phyloP scores from a whole-genome alignment of 2,888 invertebrate species.

The Papilio protenor region DNA sequence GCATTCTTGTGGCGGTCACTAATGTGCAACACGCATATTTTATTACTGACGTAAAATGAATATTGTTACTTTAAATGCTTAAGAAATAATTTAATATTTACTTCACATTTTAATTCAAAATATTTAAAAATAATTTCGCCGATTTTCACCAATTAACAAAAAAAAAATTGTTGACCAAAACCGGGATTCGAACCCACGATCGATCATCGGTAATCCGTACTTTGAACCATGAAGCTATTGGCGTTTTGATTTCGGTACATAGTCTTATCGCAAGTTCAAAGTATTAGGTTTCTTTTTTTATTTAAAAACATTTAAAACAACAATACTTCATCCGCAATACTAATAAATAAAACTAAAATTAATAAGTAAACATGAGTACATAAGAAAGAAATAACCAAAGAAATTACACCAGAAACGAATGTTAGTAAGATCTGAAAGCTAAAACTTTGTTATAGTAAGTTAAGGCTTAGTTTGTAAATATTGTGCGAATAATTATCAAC shows the following conservation, averaged over 20 bases:
- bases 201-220: not conserved
- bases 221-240: not conserved
- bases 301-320: constrained; percentile 48
- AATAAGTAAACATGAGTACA: constrained; percentile 61
- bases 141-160: no score
- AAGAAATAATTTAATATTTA: no score
- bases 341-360: constrained; percentile 65
- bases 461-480: not conserved
- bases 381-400: constrained; percentile 44
- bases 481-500: constrained; percentile 2
- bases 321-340: constrained; percentile 37
- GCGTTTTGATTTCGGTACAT: not conserved
- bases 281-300: not conserved
- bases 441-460: constrained; percentile 15
- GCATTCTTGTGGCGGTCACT: constrained; percentile 81
- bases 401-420: constrained; percentile 9
- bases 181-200: no score
- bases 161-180: no score
- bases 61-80: constrained; percentile 47
- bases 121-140: no score
- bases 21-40: constrained; percentile 68
- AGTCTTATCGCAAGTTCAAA: not conserved
- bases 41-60: constrained; percentile 54
- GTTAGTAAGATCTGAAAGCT: constrained; percentile 29
- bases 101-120: no score